Conservation (phyloP, 1,140 invertebrate genomes). For the Trichonephila clavata region DNA sequence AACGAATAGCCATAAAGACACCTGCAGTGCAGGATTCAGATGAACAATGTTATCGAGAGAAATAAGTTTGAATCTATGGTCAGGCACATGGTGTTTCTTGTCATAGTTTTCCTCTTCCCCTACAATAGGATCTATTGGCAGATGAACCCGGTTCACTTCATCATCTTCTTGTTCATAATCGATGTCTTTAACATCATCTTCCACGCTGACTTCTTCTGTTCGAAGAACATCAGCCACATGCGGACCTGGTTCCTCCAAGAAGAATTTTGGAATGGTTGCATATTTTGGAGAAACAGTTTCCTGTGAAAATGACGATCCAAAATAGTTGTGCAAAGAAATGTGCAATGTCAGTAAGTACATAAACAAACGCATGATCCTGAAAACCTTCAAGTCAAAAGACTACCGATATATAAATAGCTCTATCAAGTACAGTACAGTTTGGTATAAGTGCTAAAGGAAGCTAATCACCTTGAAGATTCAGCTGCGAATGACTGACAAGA, state of each 20-base stretch:
- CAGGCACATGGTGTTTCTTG: constrained; percentile 27
- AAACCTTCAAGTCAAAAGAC: background rate
- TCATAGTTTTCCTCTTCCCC: constrained; percentile 7
- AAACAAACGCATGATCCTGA: constrained; percentile 28
- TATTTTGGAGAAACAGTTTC: background rate
- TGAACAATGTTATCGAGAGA: constrained; percentile 71
- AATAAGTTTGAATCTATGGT: constrained; percentile 68
- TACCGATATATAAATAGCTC: background rate
- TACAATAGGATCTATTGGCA: constrained; percentile 48
- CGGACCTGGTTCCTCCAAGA: background rate
- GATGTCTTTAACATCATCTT: constrained; percentile 2
- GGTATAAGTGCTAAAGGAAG: background rate
- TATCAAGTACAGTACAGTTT: background rate
- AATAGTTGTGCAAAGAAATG: background rate
- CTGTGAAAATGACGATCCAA: background rate
- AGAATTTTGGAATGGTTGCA: background rate
- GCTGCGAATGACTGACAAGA: background rate
- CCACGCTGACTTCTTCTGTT: constrained; percentile 27
- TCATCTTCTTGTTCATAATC: constrained; percentile 59
- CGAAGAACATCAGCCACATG: constrained; percentile 36
- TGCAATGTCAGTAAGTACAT: background rate
- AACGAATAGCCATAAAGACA: constrained; percentile 55
- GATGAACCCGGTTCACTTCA: constrained; percentile 55
- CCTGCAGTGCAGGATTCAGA: constrained; percentile 60
- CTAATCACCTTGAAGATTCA: background rate